Base-by-base conservation (phyloP, 2,888 invertebrate genomes). In the Neoascia interrupta region DNA sequence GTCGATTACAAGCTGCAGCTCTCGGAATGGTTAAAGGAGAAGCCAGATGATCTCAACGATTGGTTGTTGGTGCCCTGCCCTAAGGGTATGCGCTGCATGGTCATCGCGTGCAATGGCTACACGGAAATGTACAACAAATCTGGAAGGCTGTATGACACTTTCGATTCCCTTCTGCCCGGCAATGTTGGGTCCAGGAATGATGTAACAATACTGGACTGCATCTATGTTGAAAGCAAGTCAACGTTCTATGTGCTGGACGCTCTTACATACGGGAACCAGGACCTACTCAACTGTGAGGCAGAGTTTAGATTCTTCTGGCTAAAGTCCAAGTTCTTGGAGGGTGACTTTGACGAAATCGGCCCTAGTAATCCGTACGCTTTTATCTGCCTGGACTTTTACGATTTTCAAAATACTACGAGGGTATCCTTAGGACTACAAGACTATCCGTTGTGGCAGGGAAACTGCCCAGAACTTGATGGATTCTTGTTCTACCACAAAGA, bases 11-110 rank as follows among this genome's bases (percentile, higher is more conserved):
- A 92, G 82, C 88, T 98, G 5, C 98, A 98, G 95, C 85, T 94
- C 69, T 97, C 98, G 0, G 98, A 99, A 88, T 99, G 98, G 98
- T 90, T 99, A 86, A 90, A 94, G 1, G 96, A 98, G 82, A 92
- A 94, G 63, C 99, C 99, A 0, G 90, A 90, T 19, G 93, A 96
- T 85, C 91, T 96, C 54, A 90, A 91, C 3, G 92, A 93, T 49
- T 96, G 96, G 96, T 87, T 91, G 16, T 89, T 94, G 54, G 91
- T 94, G 47, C 92, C 95, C 0, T 96, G 96, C 85, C 98, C 99
- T 0, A 91, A 92, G 84, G 99, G 97, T 16, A 91, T 91, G 69
- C 91, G 99, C 61, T 92, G 92, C 83, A 90, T 99, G n/a, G 90
- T 98, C 5, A 92, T 98, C 13, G 94, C 97, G 8, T 89, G 91